phyloP scores from a whole-genome alignment of 2,888 invertebrate genomes.

The Chaetogeoica ovagalla region DNA sequence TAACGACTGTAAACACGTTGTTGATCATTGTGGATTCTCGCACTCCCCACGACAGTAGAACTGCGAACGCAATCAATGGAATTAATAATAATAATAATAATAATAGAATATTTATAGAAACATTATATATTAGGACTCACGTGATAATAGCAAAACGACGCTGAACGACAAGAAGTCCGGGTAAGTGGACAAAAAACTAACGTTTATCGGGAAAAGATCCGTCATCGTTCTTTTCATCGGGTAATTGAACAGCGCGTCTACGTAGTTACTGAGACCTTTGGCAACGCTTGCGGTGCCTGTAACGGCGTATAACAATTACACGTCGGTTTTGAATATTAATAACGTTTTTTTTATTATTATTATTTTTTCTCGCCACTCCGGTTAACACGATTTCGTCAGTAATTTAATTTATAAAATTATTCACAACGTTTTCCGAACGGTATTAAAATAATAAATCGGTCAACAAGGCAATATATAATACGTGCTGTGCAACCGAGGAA shows the following conservation, averaged over 20 bases:
- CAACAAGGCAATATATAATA: too few species aligned
- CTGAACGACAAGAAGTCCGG: slow-evolving; percentile 73
- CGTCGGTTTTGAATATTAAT: too few species aligned
- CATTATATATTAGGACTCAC: slow-evolving; percentile 54
- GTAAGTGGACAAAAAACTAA: slow-evolving; percentile 68
- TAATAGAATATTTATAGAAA: too few species aligned
- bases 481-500: too few species aligned
- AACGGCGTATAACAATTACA: neutral
- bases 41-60: slow-evolving; percentile 72
- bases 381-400: too few species aligned
- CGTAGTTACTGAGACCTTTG: slow-evolving; percentile 72
- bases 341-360: too few species aligned
- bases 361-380: too few species aligned
- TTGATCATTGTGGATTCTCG: slow-evolving; percentile 83
- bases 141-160: slow-evolving; percentile 66
- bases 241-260: slow-evolving; percentile 69
- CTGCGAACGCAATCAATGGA: slow-evolving; percentile 56
- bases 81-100: neutral
- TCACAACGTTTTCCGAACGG: too few species aligned
- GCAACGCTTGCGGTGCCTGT: slow-evolving; percentile 78
- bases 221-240: slow-evolving; percentile 65
- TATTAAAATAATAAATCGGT: too few species aligned
- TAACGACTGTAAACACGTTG: slow-evolving; percentile 87
- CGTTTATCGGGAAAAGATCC: slow-evolving; percentile 66
- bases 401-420: too few species aligned